A percentile compares a stretch with the other conserved stretches of the same genome.
Evolutionary conservation across 2,113 vertebrate species (phyloP).

Genomic region (Dermatemys mawii): DNA sequence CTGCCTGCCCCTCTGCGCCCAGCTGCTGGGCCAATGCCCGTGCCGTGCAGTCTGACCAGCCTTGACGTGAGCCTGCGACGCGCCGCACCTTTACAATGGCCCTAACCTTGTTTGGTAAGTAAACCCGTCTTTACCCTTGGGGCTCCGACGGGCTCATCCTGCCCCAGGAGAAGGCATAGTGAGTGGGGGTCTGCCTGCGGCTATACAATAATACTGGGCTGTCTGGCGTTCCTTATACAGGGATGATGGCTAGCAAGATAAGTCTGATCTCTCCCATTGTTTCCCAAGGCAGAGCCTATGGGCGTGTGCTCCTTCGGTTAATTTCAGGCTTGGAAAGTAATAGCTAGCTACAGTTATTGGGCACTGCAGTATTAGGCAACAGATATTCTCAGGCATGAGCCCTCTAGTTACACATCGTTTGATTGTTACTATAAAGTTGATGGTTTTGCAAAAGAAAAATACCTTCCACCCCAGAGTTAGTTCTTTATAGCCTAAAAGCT

Average conservation of each 20-base stretch:
- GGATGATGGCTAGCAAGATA: background rate
- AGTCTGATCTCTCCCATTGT: constrained; percentile 71
- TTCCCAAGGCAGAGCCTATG: constrained; percentile 66
- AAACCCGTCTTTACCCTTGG: background rate
- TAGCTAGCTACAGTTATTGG: background rate
- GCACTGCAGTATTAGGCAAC: background rate
- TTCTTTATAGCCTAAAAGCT: background rate
- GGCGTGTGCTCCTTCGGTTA: constrained; percentile 70
- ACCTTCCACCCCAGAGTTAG: too few species aligned
- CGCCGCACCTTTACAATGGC: constrained; percentile 75
- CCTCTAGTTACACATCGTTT: background rate
- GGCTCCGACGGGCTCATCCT: too few species aligned
- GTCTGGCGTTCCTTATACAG: background rate
- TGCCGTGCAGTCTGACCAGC: constrained; percentile 1
- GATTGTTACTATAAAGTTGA: background rate
- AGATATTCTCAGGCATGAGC: background rate
- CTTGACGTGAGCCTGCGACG: constrained; percentile 2
- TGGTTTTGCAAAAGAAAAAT: too few species aligned
- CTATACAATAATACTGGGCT: background rate
- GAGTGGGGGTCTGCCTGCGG: too few species aligned
- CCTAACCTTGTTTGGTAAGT: constrained; percentile 82
- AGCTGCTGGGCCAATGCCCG: constrained; percentile 36
- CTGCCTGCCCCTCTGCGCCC: background rate
- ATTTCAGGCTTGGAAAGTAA: background rate
- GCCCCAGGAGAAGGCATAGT: too few species aligned